Conservation (phyloP, 2,113 vertebrate species). For the Aegypius monachus region DNA sequence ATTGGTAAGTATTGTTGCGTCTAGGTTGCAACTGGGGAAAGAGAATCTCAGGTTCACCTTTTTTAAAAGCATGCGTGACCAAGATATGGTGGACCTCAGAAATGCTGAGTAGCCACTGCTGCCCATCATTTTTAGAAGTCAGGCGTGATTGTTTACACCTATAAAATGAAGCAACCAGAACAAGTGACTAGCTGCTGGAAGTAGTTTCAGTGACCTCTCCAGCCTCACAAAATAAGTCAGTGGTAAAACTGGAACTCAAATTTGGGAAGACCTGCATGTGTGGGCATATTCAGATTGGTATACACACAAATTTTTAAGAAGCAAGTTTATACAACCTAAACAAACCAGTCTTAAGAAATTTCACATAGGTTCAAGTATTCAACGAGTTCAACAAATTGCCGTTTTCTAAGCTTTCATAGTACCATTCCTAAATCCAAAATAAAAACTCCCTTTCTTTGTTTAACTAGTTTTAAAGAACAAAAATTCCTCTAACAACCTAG, state of each 20-base stretch:
- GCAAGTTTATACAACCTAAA: neutral
- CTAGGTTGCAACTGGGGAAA: neutral
- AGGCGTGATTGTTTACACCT: neutral
- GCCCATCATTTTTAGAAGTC: neutral
- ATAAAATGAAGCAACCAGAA: neutral
- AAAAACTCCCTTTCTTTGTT: neutral
- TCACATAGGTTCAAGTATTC: neutral
- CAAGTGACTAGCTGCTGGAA: neutral
- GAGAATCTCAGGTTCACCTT: neutral
- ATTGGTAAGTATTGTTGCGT: neutral
- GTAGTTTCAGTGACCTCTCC: neutral
- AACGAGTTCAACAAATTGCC: neutral
- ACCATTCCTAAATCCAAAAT: neutral
- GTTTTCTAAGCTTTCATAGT: neutral
- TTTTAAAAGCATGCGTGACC: neutral
- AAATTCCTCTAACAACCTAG: neutral
- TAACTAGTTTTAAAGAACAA: neutral
- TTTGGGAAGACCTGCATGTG: neutral
- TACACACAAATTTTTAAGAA: neutral
- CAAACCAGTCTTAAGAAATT: neutral
- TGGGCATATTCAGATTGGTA: neutral
- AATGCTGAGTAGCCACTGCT: neutral
- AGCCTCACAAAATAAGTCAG: neutral
- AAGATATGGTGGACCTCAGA: neutral
- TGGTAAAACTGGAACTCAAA: neutral